A percentile compares a stretch with the other conserved stretches of the same genome.
Evolutionary conservation across 1,140 invertebrate genomes (phyloP).

Genomic region (Cotesia vestalis): DNA sequence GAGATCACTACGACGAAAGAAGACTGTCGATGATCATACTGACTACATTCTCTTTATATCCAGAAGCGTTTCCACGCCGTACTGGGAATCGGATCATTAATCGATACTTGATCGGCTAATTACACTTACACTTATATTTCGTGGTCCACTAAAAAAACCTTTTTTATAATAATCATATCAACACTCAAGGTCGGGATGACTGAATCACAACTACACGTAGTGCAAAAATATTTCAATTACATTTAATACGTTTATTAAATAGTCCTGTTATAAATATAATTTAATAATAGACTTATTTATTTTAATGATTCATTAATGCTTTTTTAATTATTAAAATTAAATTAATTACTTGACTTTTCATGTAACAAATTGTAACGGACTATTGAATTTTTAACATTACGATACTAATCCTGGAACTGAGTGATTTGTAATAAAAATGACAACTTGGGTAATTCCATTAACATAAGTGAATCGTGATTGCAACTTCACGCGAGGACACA

Average conservation of each 20-base stretch:
- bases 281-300: too few relatives aligned
- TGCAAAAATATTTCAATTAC: neutral
- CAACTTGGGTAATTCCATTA: conserved; percentile 22
- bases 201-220: too few relatives aligned
- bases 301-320: too few relatives aligned
- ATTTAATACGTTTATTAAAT: neutral
- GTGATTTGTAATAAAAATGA: neutral
- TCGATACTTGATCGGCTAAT: neutral
- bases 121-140: neutral
- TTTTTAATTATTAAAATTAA: too few relatives aligned
- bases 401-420: neutral
- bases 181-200: too few relatives aligned
- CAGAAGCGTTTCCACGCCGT: neutral
- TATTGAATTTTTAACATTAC: neutral
- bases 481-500: conserved; percentile 16
- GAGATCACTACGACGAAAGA: conserved; percentile 38
- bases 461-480: conserved; percentile 6
- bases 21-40: conserved; percentile 40
- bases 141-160: neutral
- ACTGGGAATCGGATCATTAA: conserved; percentile 2
- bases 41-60: conserved; percentile 45
- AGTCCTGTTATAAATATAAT: neutral
- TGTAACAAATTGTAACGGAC: too few relatives aligned
- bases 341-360: too few relatives aligned
- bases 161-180: neutral